Evolutionary conservation across 2,888 invertebrate species (phyloP).

Genomic region (Drosophila greeni): DNA sequence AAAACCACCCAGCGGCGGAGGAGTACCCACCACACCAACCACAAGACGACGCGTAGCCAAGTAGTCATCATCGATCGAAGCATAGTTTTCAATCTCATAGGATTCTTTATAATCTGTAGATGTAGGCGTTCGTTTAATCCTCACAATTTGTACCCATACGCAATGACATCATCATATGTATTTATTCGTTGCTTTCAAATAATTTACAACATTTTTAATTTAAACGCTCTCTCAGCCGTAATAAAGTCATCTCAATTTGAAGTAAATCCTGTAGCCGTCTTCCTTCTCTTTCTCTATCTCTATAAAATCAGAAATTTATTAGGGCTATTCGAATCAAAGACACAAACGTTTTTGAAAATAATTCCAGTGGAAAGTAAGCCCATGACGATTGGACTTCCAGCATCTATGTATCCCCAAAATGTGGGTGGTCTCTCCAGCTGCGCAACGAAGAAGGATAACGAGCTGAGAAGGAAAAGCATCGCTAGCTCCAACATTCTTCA

Average conservation of each 20-base stretch:
- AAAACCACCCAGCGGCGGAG: slow-evolving; percentile 76
- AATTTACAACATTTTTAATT: slow-evolving; percentile 33
- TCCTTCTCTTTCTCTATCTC: slow-evolving; percentile 4
- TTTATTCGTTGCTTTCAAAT: slow-evolving; percentile 33
- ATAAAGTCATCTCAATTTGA: slow-evolving; percentile 43
- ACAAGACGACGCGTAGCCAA: slow-evolving; percentile 74
- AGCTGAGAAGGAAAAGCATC: slow-evolving; percentile 34
- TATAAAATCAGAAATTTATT: not conserved
- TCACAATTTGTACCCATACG: slow-evolving; percentile 15
- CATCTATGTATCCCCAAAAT: not conserved
- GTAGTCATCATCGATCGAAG: slow-evolving; percentile 41
- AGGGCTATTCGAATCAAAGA: too few species aligned
- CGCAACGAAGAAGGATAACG: slow-evolving; percentile 29
- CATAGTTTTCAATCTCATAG: slow-evolving; percentile 37
- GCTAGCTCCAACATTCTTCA: slow-evolving; percentile 38
- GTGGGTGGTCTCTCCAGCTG: slow-evolving; percentile 29
- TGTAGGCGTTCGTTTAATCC: slow-evolving; percentile 25
- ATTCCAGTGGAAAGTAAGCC: slow-evolving; percentile 21
- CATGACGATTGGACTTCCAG: slow-evolving; percentile 15
- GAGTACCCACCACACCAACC: slow-evolving; percentile 76
- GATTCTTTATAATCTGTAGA: slow-evolving; percentile 50
- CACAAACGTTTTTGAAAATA: slow-evolving; percentile 36
- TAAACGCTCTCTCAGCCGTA: slow-evolving; percentile 21
- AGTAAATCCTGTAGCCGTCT: not conserved
- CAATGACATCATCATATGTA: slow-evolving; percentile 20